These are phyloP conservation scores for Nilaparvata lugens DNA, from an alignment of 1,140 invertebrate genomes.

Conservation along the genomic window DNA sequence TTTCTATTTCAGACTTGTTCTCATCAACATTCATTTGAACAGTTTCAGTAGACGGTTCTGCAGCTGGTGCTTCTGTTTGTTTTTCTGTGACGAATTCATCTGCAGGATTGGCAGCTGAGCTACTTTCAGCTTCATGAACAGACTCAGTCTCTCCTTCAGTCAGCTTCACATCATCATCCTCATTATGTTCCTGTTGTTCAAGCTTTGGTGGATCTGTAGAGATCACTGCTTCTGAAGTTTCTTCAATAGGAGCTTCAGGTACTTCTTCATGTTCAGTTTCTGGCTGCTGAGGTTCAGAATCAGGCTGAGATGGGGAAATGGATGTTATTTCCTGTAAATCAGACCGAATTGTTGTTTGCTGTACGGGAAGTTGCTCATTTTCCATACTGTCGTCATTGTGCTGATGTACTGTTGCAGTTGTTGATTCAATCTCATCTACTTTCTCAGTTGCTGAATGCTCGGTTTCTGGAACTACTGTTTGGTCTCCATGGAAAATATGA, in stretches of 20 bases:
- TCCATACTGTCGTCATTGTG: neutral
- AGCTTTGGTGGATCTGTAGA: too few species aligned
- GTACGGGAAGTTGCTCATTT: too few species aligned
- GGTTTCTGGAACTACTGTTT: slow-evolving; percentile 13
- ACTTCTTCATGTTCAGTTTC: neutral
- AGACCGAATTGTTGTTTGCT: too few species aligned
- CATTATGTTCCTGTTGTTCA: too few species aligned
- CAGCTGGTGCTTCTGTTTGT: slow-evolving; percentile 9
- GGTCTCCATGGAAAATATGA: slow-evolving; percentile 5
- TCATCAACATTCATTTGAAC: too few species aligned
- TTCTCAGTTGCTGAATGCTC: slow-evolving; percentile 2
- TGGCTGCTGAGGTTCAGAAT: slow-evolving; percentile 6
- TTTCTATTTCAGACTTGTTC: too few species aligned
- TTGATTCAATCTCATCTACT: neutral
- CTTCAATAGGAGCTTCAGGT: neutral
- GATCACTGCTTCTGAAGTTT: neutral
- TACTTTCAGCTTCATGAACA: neutral
- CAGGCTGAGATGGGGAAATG: neutral
- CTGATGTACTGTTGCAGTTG: neutral
- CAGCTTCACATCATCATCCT: slow-evolving; percentile 10
- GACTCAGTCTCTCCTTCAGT: slow-evolving; percentile 10
- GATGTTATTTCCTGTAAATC: too few species aligned
- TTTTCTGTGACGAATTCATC: slow-evolving; percentile 1
- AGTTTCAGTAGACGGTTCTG: slow-evolving; percentile 15
- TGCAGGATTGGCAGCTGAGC: neutral